Evolutionary conservation across 2,888 invertebrate species (phyloP).

Genomic region (Peribatodes rhomboidaria): DNA sequence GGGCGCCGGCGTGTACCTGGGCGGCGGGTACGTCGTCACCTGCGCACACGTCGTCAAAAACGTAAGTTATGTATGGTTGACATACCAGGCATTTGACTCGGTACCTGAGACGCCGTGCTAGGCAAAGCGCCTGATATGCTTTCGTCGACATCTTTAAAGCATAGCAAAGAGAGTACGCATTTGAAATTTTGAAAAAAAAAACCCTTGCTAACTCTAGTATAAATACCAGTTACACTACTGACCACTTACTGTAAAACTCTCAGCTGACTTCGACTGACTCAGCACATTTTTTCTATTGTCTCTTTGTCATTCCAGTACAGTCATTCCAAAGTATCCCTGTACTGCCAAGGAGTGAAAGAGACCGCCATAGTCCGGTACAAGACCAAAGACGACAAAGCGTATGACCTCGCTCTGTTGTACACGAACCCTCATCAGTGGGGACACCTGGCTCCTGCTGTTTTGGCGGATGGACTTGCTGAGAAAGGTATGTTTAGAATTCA

Average conservation of each 20-base stretch:
- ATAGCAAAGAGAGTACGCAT: too few species aligned
- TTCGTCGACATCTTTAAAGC: too few species aligned
- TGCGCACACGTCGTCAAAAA: slow-evolving; percentile 88
- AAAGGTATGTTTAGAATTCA: slow-evolving; percentile 66
- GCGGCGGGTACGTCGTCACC: slow-evolving; percentile 86
- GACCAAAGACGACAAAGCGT: slow-evolving; percentile 76
- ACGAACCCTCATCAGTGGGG: slow-evolving; percentile 70
- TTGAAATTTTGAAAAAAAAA: too few species aligned
- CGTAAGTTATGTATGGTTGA: slow-evolving; percentile 57
- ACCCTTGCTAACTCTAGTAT: too few species aligned
- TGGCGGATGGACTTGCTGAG: slow-evolving; percentile 65
- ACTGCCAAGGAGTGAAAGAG: slow-evolving; percentile 72
- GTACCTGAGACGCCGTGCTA: too few species aligned
- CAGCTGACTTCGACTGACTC: too few species aligned
- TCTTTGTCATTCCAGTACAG: slow-evolving; percentile 60
- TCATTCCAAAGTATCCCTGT: slow-evolving; percentile 70
- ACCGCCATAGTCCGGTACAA: slow-evolving; percentile 81
- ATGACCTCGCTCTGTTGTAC: slow-evolving; percentile 79
- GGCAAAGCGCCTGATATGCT: too few species aligned
- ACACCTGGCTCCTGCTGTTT: slow-evolving; percentile 65
- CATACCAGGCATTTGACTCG: too few species aligned
- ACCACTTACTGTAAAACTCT: too few species aligned
- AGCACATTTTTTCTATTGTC: too few species aligned
- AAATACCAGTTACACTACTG: too few species aligned
- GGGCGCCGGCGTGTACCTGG: slow-evolving; percentile 87